Percentiles rank a stretch among this genome's conserved stretches.
Evolutionary conservation across 2,888 invertebrate species (phyloP).

Genomic region (Tetrapedia diversipes): DNA sequence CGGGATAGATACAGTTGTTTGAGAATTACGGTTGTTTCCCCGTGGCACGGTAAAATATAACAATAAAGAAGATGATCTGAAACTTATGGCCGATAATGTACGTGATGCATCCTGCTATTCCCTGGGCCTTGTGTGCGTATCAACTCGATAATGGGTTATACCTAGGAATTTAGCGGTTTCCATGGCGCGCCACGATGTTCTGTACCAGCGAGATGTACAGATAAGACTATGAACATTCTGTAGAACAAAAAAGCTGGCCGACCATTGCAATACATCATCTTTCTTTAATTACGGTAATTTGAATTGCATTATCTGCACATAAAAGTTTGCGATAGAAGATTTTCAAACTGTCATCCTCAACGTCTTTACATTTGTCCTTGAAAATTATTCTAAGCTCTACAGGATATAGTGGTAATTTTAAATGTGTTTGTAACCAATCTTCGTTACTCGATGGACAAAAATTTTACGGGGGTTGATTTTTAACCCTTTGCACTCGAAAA

Average conservation of each 20-base stretch:
- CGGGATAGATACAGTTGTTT: constrained; percentile 11
- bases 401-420: too few species aligned
- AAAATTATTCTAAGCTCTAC: too few species aligned
- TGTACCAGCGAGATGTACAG: not conserved
- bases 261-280: too few species aligned
- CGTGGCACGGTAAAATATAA: not conserved
- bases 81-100: constrained; percentile 7
- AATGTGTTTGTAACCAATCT: too few species aligned
- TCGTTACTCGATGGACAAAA: too few species aligned
- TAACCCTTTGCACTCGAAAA: too few species aligned
- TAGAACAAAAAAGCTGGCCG: not conserved
- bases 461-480: too few species aligned
- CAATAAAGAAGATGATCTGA: not conserved
- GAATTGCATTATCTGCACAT: too few species aligned
- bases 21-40: not conserved
- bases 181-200: not conserved
- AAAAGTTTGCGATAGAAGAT: too few species aligned
- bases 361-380: too few species aligned
- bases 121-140: not conserved
- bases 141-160: not conserved
- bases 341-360: too few species aligned
- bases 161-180: not conserved
- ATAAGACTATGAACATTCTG: not conserved
- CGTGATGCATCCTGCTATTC: not conserved
- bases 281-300: too few species aligned